Base-by-base conservation (phyloP, 2,797 vertebrate genomes). In the Pseudotriccus pelzelni region DNA sequence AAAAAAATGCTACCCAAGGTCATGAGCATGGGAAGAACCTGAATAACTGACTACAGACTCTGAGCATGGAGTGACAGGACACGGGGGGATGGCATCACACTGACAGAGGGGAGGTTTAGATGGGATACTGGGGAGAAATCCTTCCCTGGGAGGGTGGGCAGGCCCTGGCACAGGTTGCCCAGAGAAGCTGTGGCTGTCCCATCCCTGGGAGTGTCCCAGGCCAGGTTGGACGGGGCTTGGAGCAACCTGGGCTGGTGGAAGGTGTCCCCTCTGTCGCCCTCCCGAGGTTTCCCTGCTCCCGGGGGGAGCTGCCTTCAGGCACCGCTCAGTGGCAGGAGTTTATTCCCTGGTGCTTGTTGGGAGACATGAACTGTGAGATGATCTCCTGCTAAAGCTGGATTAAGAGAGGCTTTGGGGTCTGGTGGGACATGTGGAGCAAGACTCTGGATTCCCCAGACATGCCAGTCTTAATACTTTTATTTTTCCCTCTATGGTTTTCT, bases 361-460 rank as follows among this genome's bases (percentile, higher is more conserved):
- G 87, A 89, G 34, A 28, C 69, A 66, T 11, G 76, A 86, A 69
- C 66, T n/a, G 50, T 18, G 82, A 75, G 82, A 80, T 81, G 87
- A 92, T 94, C 89, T 92, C 64, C 64, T 81, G 84, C 78, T 95
- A 91, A 94, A 92, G 89, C 87, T 79, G 87, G 91, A 91, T 96
- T 93, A 91, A 47, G 14, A 47, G 68, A 68, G 66, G 91, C 82
- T 93, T 86, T 91, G 63, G 76, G 72, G 17, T 87, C 8, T 2
- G 41, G 20, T 75, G 60, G 60, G 87, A 73, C 84, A 85, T 14
- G 22, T 27, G 41, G 60, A 90, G 64, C 64, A 87, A 47, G 34
- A 85, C 47, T 20, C 50, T 84, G 74, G 34, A 89, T 66, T 93
- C 74, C 46, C 73, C 23, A 18, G 23, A 39, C 30, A 22, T 14